Conservation (phyloP, 2,113 vertebrate genomes). For the Stomatorhinus ivindoensis region DNA sequence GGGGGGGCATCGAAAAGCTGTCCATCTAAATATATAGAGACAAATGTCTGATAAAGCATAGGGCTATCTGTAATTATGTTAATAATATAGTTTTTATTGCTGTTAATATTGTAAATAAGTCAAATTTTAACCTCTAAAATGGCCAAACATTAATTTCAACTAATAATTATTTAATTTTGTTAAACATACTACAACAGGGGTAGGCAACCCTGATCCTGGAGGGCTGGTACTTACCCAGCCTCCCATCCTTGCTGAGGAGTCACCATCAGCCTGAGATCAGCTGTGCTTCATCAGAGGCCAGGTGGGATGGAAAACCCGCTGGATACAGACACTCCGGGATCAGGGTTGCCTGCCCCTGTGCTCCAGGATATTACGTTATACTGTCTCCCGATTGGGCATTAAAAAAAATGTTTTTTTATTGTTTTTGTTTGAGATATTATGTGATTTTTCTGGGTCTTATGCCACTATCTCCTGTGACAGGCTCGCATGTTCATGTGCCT, state of each 20-base stretch:
- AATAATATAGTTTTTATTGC: conserved; percentile 1
- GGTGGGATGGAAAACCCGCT: neutral
- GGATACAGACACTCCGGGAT: neutral
- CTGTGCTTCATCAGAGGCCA: neutral
- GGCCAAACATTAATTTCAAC: neutral
- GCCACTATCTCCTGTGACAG: conserved; percentile 14
- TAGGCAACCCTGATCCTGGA: neutral
- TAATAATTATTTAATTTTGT: conserved; percentile 8
- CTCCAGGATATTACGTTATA: neutral
- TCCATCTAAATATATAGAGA: conserved; percentile 17
- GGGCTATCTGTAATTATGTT: conserved; percentile 6
- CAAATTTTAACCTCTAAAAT: conserved; percentile 8
- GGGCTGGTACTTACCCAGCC: neutral
- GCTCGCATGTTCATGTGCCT: neutral
- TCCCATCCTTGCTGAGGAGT: neutral
- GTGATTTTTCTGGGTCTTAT: conserved; percentile 25
- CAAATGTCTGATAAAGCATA: neutral
- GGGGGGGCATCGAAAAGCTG: neutral
- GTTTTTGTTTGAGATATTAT: conserved; percentile 8
- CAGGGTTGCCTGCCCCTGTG: neutral
- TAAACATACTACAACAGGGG: neutral
- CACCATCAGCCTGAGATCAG: neutral
- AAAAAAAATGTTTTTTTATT: conserved; percentile 8
- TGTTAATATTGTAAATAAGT: conserved; percentile 56
- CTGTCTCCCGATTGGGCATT: conserved; percentile 17